Evolutionary conservation across 1,140 invertebrate genomes (phyloP), one percentile per base, ranked within the genome.

Genomic region (Atopsyche davidsoni): DNA sequence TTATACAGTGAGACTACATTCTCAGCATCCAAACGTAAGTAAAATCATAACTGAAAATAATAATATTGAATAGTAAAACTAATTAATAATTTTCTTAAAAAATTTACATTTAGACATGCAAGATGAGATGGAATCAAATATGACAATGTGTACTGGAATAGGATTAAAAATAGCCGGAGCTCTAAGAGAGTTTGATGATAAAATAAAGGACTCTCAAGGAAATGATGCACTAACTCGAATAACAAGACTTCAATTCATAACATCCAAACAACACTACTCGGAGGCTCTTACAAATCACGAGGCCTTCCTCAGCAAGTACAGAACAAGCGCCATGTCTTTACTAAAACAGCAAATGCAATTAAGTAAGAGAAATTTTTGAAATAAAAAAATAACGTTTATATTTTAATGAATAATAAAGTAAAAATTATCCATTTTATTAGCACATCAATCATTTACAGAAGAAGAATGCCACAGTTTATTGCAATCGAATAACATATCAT

Each of bases 291-390:
- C 79, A 40, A 78, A 83, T 53, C 89, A 90, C 64, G 84, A 87
- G 63, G 71, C 74, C 50, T 83, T 80, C 36, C 80, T 90, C 62
- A 73, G 82, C 38, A 80, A 80, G 62, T 86, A 87, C 66, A 69
- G 82, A 48, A 79, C 85, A 63, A 72, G 82, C 57, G 85, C 83
- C 64, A 82, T 83, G 61, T 77, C 75, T n/a, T 69, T 88, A 48
- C 82, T 91, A 61, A 79, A 85, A 39, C 72, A 87, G 51, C 88
- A 91, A 66, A 76, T 86, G 58, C 76, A 79, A 60, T 81, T 91
- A 61, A 80, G 87, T 89, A 70, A 68, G 76, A 43, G 32, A 9
- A 21, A 22, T 28, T 51, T 22, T 14, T 38, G 32, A 47, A 46
- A 13, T 35, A 31, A 46, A 14, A 46, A 45, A 28, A 45, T 25